Percentiles rank a stretch among this genome's conserved stretches.
Conservation (phyloP, 2,888 invertebrate species). For the Amphipoea oculea region DNA sequence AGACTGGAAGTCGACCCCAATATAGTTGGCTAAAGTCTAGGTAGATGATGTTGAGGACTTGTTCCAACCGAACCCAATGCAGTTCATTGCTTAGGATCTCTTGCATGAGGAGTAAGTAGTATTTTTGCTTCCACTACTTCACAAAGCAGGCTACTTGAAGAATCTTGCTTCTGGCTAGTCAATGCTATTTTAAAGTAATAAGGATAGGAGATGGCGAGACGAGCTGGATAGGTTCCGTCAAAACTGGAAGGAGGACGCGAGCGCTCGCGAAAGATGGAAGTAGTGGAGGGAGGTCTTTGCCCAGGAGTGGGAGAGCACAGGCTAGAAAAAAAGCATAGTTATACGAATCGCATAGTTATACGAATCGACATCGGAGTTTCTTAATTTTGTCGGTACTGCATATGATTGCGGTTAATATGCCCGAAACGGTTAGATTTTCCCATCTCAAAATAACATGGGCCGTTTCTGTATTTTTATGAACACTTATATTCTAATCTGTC, state of each 20-base stretch:
- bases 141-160: neutral
- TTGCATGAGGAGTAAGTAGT: neutral
- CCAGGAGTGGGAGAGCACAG: too few relatives aligned
- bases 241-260: too few relatives aligned
- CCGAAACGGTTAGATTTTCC: neutral
- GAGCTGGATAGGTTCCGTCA: too few relatives aligned
- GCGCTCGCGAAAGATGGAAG: too few relatives aligned
- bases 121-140: neutral
- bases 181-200: neutral
- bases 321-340: too few relatives aligned
- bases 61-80: neutral
- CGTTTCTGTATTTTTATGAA: neutral
- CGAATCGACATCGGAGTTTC: neutral
- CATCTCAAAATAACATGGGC: neutral
- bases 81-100: neutral
- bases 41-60: neutral
- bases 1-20: neutral
- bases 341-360: neutral
- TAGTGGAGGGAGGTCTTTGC: too few relatives aligned
- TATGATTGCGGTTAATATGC: conserved; percentile 16
- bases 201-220: too few relatives aligned
- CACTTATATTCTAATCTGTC: neutral
- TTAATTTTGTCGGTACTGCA: neutral
- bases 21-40: neutral
- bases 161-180: neutral